Conservation (phyloP, 2,113 vertebrate species). For the Danionella cerebrum region DNA sequence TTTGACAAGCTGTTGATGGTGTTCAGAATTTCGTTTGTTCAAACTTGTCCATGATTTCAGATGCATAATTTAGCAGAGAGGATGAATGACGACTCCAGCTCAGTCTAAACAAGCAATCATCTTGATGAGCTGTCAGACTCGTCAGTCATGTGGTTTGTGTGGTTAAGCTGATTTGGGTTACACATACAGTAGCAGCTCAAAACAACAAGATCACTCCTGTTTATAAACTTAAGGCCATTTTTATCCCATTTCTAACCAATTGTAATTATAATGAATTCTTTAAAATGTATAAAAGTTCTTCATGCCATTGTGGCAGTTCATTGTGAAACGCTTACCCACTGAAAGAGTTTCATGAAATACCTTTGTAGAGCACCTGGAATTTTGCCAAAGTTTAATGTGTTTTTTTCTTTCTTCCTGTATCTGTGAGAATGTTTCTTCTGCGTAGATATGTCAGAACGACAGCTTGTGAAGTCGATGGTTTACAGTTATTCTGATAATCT, state of each 20-base stretch:
- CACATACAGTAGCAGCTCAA: neutral
- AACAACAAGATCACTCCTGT: neutral
- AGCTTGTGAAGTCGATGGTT: slow-evolving; percentile 36
- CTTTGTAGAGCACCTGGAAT: neutral
- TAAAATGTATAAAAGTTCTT: no score
- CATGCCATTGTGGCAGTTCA: neutral
- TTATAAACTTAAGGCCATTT: neutral
- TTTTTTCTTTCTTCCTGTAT: slow-evolving; percentile 4
- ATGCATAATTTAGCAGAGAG: no score
- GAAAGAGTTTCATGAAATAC: neutral
- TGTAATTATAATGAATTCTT: no score
- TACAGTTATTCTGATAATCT: slow-evolving; percentile 42
- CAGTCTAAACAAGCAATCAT: neutral
- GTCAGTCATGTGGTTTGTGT: neutral
- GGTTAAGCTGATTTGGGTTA: neutral
- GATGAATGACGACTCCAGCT: neutral
- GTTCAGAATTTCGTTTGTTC: neutral
- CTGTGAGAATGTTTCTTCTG: slow-evolving; percentile 7
- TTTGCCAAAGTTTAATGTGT: neutral
- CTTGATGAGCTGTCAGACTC: neutral
- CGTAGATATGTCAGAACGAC: slow-evolving; percentile 21
- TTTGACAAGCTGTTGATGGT: slow-evolving; percentile 4
- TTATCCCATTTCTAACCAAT: no score
- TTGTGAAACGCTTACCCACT: no score
- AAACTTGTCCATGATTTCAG: no score